Conservation (phyloP, 2,888 invertebrate species). For the Standfussiana lucernea region DNA sequence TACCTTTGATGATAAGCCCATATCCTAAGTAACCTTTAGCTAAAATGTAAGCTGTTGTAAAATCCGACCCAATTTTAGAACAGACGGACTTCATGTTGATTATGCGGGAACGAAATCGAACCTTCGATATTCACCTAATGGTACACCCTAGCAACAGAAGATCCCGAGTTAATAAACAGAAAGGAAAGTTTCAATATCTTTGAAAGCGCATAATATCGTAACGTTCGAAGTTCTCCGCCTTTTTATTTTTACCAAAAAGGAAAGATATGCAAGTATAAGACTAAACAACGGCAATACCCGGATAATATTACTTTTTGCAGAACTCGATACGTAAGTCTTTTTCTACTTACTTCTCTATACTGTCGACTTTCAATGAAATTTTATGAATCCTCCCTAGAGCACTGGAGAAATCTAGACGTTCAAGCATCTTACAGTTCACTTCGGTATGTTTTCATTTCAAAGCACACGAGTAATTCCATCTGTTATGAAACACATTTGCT, state of each 20-base stretch:
- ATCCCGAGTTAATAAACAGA: constrained; percentile 49
- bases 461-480: background rate
- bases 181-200: constrained; percentile 62
- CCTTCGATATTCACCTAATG: constrained; percentile 40
- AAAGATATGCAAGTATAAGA: constrained; percentile 49
- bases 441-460: background rate
- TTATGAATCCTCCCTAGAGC: constrained; percentile 20
- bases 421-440: background rate
- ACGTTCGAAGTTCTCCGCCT: constrained; percentile 51
- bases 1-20: background rate
- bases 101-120: constrained; percentile 35
- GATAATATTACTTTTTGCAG: constrained; percentile 37
- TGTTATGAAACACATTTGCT: constrained; percentile 11
- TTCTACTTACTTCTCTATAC: constrained; percentile 35
- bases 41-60: constrained; percentile 38
- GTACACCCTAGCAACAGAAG: constrained; percentile 37
- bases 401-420: background rate
- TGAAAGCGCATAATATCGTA: constrained; percentile 59
- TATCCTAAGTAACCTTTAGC: constrained; percentile 2
- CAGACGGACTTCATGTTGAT: constrained; percentile 26
- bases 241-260: constrained; percentile 47
- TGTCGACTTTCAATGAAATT: constrained; percentile 59
- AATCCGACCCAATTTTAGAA: constrained; percentile 43
- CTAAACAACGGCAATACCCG: constrained; percentile 45
- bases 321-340: constrained; percentile 51